phyloP scores from a whole-genome alignment of 2,888 invertebrate genomes.

The Clepsis dumicolana region DNA sequence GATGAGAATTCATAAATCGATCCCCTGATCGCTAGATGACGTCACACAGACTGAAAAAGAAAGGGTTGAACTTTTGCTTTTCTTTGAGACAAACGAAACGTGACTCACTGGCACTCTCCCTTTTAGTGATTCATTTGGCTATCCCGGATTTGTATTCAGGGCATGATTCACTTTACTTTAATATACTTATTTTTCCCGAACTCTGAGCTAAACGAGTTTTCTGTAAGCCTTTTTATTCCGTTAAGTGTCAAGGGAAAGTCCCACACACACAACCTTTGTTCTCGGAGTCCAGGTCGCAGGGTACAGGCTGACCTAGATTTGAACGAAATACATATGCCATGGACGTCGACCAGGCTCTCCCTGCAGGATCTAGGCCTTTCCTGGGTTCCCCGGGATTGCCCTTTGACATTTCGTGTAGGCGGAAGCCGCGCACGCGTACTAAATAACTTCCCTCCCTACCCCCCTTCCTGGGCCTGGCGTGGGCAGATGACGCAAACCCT shows the following conservation, averaged over 20 bases:
- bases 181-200: not conserved
- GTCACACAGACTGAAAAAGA: not conserved
- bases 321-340: slow-evolving; percentile 19
- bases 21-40: not conserved
- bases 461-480: slow-evolving; percentile 51
- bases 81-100: not conserved
- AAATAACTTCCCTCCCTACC: slow-evolving; percentile 45
- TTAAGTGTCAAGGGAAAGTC: too few species aligned
- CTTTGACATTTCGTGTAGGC: slow-evolving; percentile 78
- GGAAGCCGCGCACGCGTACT: slow-evolving; percentile 69
- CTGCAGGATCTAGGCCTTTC: slow-evolving; percentile 60
- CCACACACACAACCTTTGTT: not conserved
- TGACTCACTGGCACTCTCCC: slow-evolving; percentile 3
- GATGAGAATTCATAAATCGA: too few species aligned
- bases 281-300: slow-evolving; percentile 34
- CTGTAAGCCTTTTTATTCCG: not conserved
- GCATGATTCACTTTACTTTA: not conserved
- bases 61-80: not conserved
- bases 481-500: slow-evolving; percentile 75
- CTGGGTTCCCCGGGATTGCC: slow-evolving; percentile 72
- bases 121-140: not conserved
- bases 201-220: not conserved
- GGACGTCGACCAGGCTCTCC: slow-evolving; percentile 15
- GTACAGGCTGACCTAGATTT: slow-evolving; percentile 30
- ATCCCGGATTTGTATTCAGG: not conserved